Percentiles rank a stretch among this genome's conserved stretches.
Conservation (phyloP, 2,888 invertebrate genomes). For the Pseudococcus viburni region DNA sequence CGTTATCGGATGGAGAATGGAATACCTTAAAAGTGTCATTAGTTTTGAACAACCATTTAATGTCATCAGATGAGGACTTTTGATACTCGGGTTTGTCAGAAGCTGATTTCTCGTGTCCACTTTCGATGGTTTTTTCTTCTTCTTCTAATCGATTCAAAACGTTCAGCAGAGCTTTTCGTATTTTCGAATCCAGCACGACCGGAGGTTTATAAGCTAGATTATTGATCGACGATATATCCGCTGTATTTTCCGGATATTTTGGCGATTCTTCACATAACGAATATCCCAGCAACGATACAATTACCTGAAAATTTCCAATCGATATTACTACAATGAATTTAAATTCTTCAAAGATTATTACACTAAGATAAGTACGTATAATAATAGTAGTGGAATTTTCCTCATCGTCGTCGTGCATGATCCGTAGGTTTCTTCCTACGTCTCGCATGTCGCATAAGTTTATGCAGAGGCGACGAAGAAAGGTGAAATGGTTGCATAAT, state of each 20-base stretch:
- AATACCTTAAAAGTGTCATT: neutral
- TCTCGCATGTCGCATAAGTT: neutral
- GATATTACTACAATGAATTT: neutral
- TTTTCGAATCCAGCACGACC: slow-evolving; percentile 80
- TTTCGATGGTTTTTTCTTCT: slow-evolving; percentile 71
- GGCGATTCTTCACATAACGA: slow-evolving; percentile 33
- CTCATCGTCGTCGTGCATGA: neutral
- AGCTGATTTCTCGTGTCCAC: neutral
- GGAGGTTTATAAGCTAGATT: slow-evolving; percentile 71
- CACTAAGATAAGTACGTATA: neutral
- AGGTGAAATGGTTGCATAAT: slow-evolving; percentile 27
- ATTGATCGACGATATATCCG: slow-evolving; percentile 67
- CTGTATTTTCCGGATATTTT: slow-evolving; percentile 54
- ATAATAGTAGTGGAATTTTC: neutral
- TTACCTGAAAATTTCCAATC: neutral
- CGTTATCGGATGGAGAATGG: neutral
- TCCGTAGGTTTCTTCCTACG: neutral
- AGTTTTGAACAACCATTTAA: neutral
- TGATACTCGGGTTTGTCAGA: slow-evolving; percentile 28
- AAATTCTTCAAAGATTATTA: neutral
- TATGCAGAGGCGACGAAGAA: slow-evolving; percentile 6
- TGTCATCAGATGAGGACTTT: neutral
- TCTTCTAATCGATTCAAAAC: slow-evolving; percentile 84
- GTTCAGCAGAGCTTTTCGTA: slow-evolving; percentile 82
- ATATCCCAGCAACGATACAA: neutral